A percentile compares a stretch with the other conserved stretches of the same genome.
These are phyloP conservation scores for Acanthosepion lycidas DNA, from an alignment of 2,888 invertebrate species.

Conservation along the genomic window DNA sequence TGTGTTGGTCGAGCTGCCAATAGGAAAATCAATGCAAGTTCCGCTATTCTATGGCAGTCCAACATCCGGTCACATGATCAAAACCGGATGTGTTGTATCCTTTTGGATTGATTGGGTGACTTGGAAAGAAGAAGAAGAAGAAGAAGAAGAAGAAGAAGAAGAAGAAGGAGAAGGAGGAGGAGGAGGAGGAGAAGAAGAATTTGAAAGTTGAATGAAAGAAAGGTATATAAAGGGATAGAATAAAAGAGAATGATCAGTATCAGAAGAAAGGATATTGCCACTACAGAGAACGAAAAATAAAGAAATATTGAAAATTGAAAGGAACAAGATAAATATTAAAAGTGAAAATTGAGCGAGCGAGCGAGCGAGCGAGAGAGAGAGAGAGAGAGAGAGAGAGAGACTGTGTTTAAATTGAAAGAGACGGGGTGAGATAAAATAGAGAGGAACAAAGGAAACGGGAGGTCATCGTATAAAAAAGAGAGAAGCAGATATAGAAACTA, in stretches of 20 bases:
- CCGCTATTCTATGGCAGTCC: neutral
- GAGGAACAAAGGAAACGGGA: no score
- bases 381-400: neutral
- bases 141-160: neutral
- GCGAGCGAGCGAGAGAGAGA: neutral
- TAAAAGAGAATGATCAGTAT: neutral
- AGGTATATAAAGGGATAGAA: neutral
- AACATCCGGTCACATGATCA: slow-evolving; percentile 23
- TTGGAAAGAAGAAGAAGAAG: neutral
- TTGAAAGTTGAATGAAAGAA: neutral
- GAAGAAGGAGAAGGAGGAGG: neutral
- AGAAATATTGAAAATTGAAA: neutral
- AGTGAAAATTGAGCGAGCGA: neutral
- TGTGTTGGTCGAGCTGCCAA: neutral
- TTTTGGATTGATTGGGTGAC: neutral
- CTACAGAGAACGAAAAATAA: neutral
- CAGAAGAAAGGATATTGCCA: neutral
- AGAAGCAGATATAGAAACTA: no score
- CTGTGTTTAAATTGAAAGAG: neutral
- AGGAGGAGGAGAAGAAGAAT: neutral
- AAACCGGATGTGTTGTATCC: neutral
- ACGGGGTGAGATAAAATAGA: neutral
- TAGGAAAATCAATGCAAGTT: slow-evolving; percentile 22
- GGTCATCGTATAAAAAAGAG: no score
- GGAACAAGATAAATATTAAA: no score